Conservation (phyloP, 2,888 invertebrate species). For the Drosophila conformis region DNA sequence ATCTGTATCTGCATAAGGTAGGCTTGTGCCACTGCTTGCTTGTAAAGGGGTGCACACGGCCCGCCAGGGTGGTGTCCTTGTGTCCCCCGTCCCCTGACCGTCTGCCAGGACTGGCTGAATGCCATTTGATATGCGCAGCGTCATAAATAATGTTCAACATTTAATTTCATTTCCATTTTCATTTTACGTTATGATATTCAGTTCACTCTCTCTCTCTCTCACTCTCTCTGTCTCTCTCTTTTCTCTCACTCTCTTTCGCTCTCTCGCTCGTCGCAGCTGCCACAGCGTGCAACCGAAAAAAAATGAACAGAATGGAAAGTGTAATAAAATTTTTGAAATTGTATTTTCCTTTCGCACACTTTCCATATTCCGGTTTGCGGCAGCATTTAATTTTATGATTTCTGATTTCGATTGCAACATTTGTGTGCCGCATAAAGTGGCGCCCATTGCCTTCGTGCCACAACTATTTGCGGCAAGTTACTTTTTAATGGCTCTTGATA, state of each 20-base stretch:
- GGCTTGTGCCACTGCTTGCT: constrained; percentile 16
- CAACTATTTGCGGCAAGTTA: constrained; percentile 34
- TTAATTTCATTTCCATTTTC: constrained; percentile 81
- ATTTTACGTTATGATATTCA: constrained; percentile 78
- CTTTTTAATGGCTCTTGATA: constrained; percentile 35
- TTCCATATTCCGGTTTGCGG: constrained; percentile 18
- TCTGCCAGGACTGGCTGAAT: constrained; percentile 35
- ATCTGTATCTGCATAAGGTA: constrained; percentile 59
- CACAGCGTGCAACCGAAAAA: constrained; percentile 34
- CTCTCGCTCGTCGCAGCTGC: constrained; percentile 31
- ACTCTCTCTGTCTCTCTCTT: neutral
- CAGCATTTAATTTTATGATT: constrained; percentile 72
- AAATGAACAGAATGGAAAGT: constrained; percentile 75
- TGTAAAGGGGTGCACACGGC: constrained; percentile 47
- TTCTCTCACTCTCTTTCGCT: constrained; percentile 2
- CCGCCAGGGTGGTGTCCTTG: constrained; percentile 31
- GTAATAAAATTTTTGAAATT: constrained; percentile 77
- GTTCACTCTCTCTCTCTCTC: constrained; percentile 22
- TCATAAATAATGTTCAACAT: constrained; percentile 80
- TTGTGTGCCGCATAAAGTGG: constrained; percentile 56
- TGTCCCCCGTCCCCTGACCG: constrained; percentile 6
- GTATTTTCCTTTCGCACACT: constrained; percentile 65
- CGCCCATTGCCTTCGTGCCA: constrained; percentile 16
- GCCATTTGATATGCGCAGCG: constrained; percentile 78
- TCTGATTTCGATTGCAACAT: constrained; percentile 61